Percentiles rank a stretch among this genome's conserved stretches.
phyloP scores from a whole-genome alignment of 1,140 invertebrate genomes.

The Drosophila pachea region DNA sequence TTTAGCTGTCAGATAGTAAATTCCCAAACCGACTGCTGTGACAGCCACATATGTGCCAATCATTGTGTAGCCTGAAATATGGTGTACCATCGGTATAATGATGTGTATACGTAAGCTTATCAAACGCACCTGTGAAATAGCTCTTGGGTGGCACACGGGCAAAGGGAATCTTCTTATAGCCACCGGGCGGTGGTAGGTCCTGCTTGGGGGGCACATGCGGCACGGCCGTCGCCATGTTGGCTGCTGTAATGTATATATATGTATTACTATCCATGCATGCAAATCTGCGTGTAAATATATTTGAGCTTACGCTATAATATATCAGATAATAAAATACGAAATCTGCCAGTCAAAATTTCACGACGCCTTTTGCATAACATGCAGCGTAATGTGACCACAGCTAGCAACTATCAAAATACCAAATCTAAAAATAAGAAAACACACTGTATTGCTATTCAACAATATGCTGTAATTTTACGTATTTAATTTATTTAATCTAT shows the following conservation, averaged over 20 bases:
- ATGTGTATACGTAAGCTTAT: neutral
- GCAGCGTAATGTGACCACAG: conserved; percentile 40
- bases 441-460: neutral
- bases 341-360: conserved; percentile 43
- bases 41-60: conserved; percentile 83
- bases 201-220: conserved; percentile 81
- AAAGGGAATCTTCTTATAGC: conserved; percentile 87
- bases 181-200: conserved; percentile 92
- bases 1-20: conserved; percentile 82
- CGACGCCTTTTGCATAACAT: conserved; percentile 64
- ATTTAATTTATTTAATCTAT: no score
- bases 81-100: neutral
- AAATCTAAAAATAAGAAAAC: neutral
- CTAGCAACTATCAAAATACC: conserved; percentile 13
- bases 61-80: conserved; percentile 79
- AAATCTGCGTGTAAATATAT: neutral
- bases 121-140: conserved; percentile 83
- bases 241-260: conserved; percentile 35
- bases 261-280: neutral
- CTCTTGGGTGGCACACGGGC: conserved; percentile 85
- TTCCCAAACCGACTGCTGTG: conserved; percentile 81
- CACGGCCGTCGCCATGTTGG: conserved; percentile 67
- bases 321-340: conserved; percentile 33
- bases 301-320: conserved; percentile 45
- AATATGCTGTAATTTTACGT: no score